Evolutionary conservation across 2,888 invertebrate genomes (phyloP).

Genomic region (Sphinx pinastri): DNA sequence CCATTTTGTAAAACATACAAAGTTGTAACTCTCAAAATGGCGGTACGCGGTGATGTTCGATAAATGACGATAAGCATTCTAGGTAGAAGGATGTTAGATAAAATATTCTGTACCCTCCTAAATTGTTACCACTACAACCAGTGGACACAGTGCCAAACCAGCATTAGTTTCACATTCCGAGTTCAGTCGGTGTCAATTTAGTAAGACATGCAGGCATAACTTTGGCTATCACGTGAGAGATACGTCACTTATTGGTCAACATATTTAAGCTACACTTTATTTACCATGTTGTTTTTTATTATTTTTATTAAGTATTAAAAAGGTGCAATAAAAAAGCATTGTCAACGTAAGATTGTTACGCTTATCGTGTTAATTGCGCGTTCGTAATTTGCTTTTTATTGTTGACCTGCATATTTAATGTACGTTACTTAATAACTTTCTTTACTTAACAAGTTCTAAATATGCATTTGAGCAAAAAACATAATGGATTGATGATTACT

Average conservation of each 20-base stretch:
- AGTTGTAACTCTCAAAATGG: too few relatives aligned
- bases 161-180: too few relatives aligned
- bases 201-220: too few relatives aligned
- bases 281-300: neutral
- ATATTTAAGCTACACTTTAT: neutral
- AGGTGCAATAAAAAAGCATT: neutral
- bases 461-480: conserved; percentile 3
- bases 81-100: too few relatives aligned
- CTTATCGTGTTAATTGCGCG: neutral
- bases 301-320: neutral
- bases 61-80: too few relatives aligned
- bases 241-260: neutral
- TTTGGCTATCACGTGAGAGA: too few relatives aligned
- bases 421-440: conserved; percentile 14
- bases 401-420: conserved; percentile 9
- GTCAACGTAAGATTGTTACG: conserved; percentile 6
- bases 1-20: too few relatives aligned
- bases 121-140: too few relatives aligned
- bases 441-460: conserved; percentile 14
- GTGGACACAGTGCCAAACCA: too few relatives aligned
- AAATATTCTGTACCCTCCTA: too few relatives aligned
- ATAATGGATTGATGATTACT: neutral
- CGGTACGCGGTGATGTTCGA: too few relatives aligned
- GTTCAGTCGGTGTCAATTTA: too few relatives aligned
- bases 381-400: conserved; percentile 18